Percentiles rank a stretch among this genome's conserved stretches.
Conservation (phyloP, 1,140 invertebrate species). For the Bombus ignitus region DNA sequence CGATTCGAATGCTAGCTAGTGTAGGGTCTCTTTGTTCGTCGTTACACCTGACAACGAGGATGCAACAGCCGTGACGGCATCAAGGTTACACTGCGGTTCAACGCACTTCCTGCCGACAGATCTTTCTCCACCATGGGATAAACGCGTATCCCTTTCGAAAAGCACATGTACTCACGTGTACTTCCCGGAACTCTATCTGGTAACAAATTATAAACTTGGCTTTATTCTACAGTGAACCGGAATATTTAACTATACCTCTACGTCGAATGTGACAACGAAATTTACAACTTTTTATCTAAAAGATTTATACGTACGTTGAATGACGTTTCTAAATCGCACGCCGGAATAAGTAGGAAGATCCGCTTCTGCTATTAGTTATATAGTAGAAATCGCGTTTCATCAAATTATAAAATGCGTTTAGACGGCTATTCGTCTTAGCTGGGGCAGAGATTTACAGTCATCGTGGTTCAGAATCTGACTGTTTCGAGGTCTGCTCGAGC, state of each 20-base stretch:
- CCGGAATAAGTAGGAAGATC: not conserved
- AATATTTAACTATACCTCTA: not conserved
- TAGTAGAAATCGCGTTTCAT: not conserved
- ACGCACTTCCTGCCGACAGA: constrained; percentile 77
- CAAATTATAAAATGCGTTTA: not conserved
- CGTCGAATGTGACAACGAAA: not conserved
- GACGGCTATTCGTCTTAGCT: not conserved
- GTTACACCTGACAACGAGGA: constrained; percentile 79
- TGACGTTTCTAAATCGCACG: not conserved
- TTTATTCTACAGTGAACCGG: not conserved
- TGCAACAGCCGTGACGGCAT: constrained; percentile 78
- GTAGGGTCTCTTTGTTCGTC: constrained; percentile 54
- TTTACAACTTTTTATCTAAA: not conserved
- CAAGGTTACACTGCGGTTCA: constrained; percentile 81
- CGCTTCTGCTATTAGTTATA: not conserved
- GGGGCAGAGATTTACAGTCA: not conserved
- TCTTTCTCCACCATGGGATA: constrained; percentile 62
- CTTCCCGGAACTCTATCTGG: constrained; percentile 12
- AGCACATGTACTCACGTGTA: not conserved
- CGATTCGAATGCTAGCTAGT: constrained; percentile 38
- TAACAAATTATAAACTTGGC: not conserved
- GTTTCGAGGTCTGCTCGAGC: not conserved
- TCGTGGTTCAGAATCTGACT: not conserved
- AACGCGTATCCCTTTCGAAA: constrained; percentile 39
- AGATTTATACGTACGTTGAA: not conserved